phyloP scores from a whole-genome alignment of 1,140 invertebrate genomes.

The Ridgeia piscesae region DNA sequence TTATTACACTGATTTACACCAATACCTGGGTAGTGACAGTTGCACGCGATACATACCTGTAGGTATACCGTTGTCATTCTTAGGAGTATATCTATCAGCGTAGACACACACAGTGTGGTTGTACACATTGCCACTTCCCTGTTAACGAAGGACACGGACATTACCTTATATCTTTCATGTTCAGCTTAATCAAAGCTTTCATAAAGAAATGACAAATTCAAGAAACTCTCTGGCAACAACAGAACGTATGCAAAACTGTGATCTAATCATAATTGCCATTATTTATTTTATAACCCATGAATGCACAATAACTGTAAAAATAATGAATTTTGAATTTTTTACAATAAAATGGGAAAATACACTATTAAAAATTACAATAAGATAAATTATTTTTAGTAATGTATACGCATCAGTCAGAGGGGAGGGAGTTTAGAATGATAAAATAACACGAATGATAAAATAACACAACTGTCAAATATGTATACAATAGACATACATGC shows the following conservation, averaged over 20 bases:
- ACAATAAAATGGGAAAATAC: background rate
- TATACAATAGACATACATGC: conserved; percentile 60
- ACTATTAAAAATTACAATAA: background rate
- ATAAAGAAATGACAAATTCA: too few species aligned
- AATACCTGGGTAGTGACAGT: background rate
- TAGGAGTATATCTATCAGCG: conserved; percentile 76
- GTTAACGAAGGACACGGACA: too few species aligned
- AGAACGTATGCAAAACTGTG: too few species aligned
- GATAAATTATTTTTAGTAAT: background rate
- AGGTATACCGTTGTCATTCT: conserved; percentile 73
- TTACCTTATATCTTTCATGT: too few species aligned
- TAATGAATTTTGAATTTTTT: too few species aligned
- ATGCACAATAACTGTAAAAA: too few species aligned
- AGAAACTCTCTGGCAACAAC: too few species aligned
- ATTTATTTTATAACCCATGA: too few species aligned
- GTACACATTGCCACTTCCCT: background rate
- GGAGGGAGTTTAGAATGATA: background rate
- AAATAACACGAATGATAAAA: conserved; percentile 4
- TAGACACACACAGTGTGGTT: conserved; percentile 75
- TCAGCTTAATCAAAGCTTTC: too few species aligned
- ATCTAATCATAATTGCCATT: too few species aligned
- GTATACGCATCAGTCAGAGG: background rate
- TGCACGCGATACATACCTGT: conserved; percentile 61
- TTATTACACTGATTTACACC: background rate
- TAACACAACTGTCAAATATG: conserved; percentile 6